Percentiles rank a stretch among this genome's conserved stretches.
phyloP scores from a whole-genome alignment of 2,888 invertebrate species.

The Amitus sp. region DNA sequence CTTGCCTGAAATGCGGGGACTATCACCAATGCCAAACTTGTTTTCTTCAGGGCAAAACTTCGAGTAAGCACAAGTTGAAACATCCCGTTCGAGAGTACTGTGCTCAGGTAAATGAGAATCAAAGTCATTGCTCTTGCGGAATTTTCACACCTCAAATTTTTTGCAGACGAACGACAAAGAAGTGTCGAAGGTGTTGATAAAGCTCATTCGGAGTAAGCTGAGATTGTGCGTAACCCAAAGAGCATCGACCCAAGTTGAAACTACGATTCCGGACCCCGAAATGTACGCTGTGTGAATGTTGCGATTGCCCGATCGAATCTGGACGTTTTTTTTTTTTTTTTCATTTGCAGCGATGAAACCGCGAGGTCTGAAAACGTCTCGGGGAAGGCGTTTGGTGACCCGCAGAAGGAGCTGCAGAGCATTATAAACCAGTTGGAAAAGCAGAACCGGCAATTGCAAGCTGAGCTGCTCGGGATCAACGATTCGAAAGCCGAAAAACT shows the following conservation, averaged over 20 bases:
- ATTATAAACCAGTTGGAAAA: conserved; percentile 78
- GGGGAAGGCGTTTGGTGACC: conserved; percentile 64
- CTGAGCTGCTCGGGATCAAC: conserved; percentile 59
- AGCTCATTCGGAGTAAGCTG: conserved; percentile 61
- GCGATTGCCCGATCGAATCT: conserved; percentile 5
- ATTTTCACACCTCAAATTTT: no score
- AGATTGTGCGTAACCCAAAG: conserved; percentile 58
- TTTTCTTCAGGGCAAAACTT: conserved; percentile 72
- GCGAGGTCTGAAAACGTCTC: conserved; percentile 16
- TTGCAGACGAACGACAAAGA: conserved; percentile 59
- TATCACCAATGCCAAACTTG: conserved; percentile 77
- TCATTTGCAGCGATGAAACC: conserved; percentile 48
- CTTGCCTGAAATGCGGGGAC: conserved; percentile 73
- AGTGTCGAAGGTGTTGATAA: conserved; percentile 59
- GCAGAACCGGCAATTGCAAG: conserved; percentile 69
- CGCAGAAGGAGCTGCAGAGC: conserved; percentile 73
- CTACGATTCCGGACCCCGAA: conserved; percentile 45
- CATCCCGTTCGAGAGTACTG: conserved; percentile 77
- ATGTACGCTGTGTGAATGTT: conserved; percentile 41
- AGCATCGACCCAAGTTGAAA: conserved; percentile 48
- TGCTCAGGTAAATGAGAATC: conserved; percentile 64
- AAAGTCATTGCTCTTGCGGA: no score
- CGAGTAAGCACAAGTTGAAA: conserved; percentile 72
- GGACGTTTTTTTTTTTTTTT: not conserved
- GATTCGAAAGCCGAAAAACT: conserved; percentile 64